These are phyloP conservation scores for Thymelicus acteon DNA, from an alignment of 2,888 invertebrate genomes.

Conservation along the genomic window DNA sequence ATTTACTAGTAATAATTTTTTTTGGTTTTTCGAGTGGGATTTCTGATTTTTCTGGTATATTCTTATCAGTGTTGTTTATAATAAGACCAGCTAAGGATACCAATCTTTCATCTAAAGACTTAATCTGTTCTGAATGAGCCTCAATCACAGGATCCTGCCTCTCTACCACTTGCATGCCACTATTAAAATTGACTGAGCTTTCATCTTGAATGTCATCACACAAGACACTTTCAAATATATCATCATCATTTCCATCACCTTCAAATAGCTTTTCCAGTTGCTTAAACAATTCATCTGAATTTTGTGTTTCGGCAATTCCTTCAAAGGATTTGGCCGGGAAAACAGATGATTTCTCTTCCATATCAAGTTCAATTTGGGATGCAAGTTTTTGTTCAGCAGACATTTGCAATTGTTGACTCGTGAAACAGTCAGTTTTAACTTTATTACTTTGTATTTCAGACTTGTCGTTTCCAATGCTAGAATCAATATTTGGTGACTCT, in stretches of 20 bases:
- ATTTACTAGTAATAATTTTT: conserved; percentile 61
- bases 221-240: conserved; percentile 69
- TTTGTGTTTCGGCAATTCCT: conserved; percentile 52
- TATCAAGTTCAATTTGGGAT: not conserved
- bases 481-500: conserved; percentile 44
- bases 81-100: conserved; percentile 63
- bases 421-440: conserved; percentile 19
- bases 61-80: conserved; percentile 50
- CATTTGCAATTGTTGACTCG: conserved; percentile 20
- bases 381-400: not conserved
- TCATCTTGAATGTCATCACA: conserved; percentile 56
- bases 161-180: conserved; percentile 41
- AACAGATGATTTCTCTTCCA: not conserved
- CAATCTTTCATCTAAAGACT: conserved; percentile 69
- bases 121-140: conserved; percentile 61
- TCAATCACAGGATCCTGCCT: conserved; percentile 53
- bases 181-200: conserved; percentile 45
- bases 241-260: conserved; percentile 70
- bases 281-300: conserved; percentile 68
- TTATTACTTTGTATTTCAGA: conserved; percentile 22
- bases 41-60: conserved; percentile 45
- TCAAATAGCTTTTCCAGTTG: conserved; percentile 78
- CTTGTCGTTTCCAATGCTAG: conserved; percentile 21
- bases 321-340: conserved; percentile 4
- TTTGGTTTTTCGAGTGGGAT: conserved; percentile 44